phyloP scores from a whole-genome alignment of 2,888 invertebrate species.

The Nymphalis urticae region DNA sequence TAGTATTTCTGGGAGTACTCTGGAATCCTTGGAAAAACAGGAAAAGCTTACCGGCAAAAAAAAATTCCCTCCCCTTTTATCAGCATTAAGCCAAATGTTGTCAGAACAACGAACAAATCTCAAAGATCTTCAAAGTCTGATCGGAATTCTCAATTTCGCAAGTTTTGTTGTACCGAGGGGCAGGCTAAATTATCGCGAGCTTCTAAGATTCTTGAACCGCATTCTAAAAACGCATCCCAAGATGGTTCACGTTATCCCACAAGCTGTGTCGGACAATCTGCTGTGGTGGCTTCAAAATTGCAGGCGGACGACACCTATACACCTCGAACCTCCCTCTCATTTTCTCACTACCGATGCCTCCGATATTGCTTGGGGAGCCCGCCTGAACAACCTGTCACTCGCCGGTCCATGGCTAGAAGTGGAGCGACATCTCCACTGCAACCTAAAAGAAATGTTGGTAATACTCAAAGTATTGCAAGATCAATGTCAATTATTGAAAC shows the following conservation, averaged over 20 bases:
- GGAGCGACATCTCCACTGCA: conserved; percentile 37
- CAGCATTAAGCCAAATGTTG: background rate
- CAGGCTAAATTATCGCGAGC: too few relatives aligned
- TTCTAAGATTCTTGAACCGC: too few relatives aligned
- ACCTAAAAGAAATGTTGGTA: conserved; percentile 41
- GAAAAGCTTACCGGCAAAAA: conserved; percentile 31
- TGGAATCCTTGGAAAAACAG: conserved; percentile 31
- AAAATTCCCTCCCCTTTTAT: conserved; percentile 13
- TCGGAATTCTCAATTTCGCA: conserved; percentile 41
- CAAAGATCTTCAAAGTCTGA: conserved; percentile 38
- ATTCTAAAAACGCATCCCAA: too few relatives aligned
- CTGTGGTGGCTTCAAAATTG: too few relatives aligned
- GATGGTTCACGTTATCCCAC: too few relatives aligned
- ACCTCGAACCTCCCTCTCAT: conserved; percentile 32
- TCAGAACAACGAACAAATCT: conserved; percentile 10
- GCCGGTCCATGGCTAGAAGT: conserved; percentile 33
- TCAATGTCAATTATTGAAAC: conserved; percentile 10
- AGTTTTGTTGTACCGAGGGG: conserved; percentile 41
- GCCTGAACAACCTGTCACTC: conserved; percentile 34
- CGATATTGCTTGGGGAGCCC: conserved; percentile 42
- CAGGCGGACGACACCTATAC: conserved; percentile 33
- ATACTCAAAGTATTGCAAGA: conserved; percentile 20
- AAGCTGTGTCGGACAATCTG: too few relatives aligned
- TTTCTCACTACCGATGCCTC: conserved; percentile 42
- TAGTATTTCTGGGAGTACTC: conserved; percentile 18